Base-by-base conservation (phyloP, 2,113 vertebrate genomes). In the Andinoacara biseriatus region DNA sequence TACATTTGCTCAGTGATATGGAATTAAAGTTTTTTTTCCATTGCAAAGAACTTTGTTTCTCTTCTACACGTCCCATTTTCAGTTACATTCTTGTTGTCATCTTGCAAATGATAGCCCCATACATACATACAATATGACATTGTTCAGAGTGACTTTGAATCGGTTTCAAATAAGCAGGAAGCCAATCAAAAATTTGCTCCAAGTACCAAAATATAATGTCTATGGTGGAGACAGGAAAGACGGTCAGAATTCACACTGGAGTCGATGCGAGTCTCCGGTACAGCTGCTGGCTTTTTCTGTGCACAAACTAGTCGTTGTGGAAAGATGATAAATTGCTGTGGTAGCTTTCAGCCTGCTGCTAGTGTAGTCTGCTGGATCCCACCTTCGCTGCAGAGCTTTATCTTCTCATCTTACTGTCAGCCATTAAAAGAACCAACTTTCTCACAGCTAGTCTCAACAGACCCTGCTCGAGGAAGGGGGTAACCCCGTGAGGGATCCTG, bases 321-420 rank as follows among this genome's bases (percentile, higher is more conserved):
- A 86, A 82, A 90, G 83, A 89, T 91, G 88, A 90, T 85, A 67
- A 91, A 93, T 90, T 89, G 86, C 88, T 65, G 84, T 76, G 86
- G 86, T 82, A 54, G 83, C 63, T 84, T 79, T 83, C 59, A 17
- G 18, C 81, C 74, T 76, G 83, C 80, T 86, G 82, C 86, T 58
- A 57, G 49, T 22, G 38, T 60, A 89, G 78, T 63, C 43, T 74
- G 89, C 84, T 86, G 76, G 57, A 89, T 79, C 82, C 85, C 80
- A 89, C 90, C 78, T 88, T 84, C 85, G n/a, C 82, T 60, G 29
- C 62, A 61, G 52, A 59, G 85, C 80, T 85, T 74, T 79, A 58
- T 90, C 84, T 65, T 80, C 75, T 76, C 31, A 43, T 88, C 69
- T 86, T 76, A 77, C 78, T 87, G 54, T 80, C 62, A 59, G 67